Percentiles rank a stretch among this genome's conserved stretches.
Conservation (phyloP, 2,797 vertebrate genomes). For the Notamacropus eugenii region DNA sequence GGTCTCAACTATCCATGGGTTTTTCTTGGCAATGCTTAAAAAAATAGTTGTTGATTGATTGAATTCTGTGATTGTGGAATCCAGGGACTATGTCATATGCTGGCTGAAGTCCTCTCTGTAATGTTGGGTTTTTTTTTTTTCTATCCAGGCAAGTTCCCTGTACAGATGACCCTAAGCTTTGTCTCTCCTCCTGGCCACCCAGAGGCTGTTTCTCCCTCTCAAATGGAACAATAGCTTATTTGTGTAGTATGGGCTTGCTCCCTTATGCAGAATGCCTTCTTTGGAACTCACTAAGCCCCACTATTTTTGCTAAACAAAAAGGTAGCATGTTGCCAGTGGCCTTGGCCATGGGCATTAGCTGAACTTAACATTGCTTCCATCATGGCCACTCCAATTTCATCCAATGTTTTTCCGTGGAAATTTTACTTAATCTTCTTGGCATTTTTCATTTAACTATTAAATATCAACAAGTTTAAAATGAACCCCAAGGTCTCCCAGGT, state of each 20-base stretch:
- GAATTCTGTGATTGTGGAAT: background rate
- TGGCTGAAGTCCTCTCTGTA: background rate
- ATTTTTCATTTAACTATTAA: background rate
- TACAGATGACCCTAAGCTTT: background rate
- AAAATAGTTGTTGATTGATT: background rate
- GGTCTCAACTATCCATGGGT: background rate
- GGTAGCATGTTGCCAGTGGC: slow-evolving; percentile 45
- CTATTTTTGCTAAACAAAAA: slow-evolving; percentile 38
- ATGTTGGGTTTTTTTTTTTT: background rate
- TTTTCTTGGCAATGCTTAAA: background rate
- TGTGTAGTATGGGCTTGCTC: background rate
- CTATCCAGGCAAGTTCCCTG: background rate
- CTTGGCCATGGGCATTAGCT: background rate
- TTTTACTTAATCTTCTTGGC: slow-evolving; percentile 15
- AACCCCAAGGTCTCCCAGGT: background rate
- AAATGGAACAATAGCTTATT: background rate
- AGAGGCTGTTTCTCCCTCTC: background rate
- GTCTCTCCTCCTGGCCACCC: background rate
- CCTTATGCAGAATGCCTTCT: background rate
- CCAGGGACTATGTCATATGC: background rate
- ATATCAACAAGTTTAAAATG: background rate
- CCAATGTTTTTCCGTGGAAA: slow-evolving; percentile 30
- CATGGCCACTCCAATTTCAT: slow-evolving; percentile 25
- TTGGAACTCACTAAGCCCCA: slow-evolving; percentile 29
- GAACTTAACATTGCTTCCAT: slow-evolving; percentile 20